These are phyloP conservation scores for Lerema accius DNA, from an alignment of 1,140 invertebrate genomes.

Conservation along the genomic window DNA sequence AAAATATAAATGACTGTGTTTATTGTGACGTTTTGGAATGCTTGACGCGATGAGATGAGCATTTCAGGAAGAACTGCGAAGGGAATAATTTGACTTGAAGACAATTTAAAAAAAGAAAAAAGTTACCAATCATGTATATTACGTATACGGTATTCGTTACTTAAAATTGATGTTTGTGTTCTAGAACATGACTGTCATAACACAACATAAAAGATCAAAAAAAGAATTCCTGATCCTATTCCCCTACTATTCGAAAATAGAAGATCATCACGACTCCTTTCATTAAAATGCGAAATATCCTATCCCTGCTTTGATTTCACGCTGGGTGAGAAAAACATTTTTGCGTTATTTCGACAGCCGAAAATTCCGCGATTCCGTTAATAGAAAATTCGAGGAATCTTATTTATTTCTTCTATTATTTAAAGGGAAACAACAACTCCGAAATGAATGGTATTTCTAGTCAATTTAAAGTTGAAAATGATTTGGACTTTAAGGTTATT, in stretches of 20 bases:
- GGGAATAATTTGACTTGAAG: too few relatives aligned
- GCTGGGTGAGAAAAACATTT: constrained; percentile 36
- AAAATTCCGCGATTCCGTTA: constrained; percentile 6
- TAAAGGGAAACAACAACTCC: neutral
- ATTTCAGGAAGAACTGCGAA: too few relatives aligned
- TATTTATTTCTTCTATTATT: constrained; percentile 20
- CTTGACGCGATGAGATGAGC: too few relatives aligned
- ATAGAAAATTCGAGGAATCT: constrained; percentile 17
- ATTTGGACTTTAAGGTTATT: neutral
- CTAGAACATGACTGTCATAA: too few relatives aligned
- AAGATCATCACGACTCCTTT: constrained; percentile 44
- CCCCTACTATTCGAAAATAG: constrained; percentile 44
- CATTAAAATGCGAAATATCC: constrained; percentile 48
- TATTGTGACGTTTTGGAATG: constrained; percentile 54
- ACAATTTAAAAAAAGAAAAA: too few relatives aligned
- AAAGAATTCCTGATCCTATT: constrained; percentile 40
- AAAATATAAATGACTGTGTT: constrained; percentile 58
- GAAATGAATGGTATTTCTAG: constrained; percentile 4
- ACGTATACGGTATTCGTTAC: too few relatives aligned
- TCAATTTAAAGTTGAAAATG: neutral
- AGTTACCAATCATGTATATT: too few relatives aligned
- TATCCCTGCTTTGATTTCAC: constrained; percentile 22
- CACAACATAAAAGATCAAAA: too few relatives aligned
- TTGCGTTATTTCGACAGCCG: constrained; percentile 29
- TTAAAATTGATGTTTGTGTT: too few relatives aligned